These are phyloP conservation scores for Neosilurus hyrtlii DNA, from an alignment of 2,797 vertebrate species.

Conservation along the genomic window DNA sequence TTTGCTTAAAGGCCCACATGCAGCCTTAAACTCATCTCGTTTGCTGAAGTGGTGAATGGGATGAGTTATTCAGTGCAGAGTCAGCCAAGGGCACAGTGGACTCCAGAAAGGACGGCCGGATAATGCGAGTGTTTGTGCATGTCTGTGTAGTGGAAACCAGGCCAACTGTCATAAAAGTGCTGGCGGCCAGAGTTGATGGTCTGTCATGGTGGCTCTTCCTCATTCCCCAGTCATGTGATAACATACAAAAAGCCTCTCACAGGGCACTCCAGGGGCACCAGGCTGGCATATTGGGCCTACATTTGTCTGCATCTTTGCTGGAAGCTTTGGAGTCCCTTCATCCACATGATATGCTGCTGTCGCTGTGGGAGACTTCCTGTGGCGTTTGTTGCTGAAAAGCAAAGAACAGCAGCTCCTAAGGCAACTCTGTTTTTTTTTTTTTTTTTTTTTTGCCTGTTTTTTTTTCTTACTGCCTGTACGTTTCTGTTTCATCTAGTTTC, in stretches of 20 bases:
- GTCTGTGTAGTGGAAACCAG: constrained; percentile 62
- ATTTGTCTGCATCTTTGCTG: constrained; percentile 40
- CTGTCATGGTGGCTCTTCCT: constrained; percentile 65
- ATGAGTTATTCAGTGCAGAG: constrained; percentile 49
- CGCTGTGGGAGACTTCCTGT: constrained; percentile 33
- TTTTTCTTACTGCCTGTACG: constrained; percentile 7
- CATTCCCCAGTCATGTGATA: constrained; percentile 44
- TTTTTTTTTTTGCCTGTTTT: constrained; percentile 11
- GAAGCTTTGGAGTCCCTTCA: constrained; percentile 23
- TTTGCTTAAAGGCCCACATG: constrained; percentile 30
- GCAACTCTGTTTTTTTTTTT: constrained; percentile 25
- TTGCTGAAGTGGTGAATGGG: constrained; percentile 42
- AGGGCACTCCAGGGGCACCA: constrained; percentile 41
- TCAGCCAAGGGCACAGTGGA: constrained; percentile 42
- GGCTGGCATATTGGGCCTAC: constrained; percentile 34
- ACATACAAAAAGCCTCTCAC: constrained; percentile 43
- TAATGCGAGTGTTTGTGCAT: constrained; percentile 32
- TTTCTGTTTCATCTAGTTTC: constrained; percentile 15
- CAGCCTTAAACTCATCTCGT: constrained; percentile 43
- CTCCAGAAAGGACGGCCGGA: constrained; percentile 37
- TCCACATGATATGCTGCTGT: constrained; percentile 37
- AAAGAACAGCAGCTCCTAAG: constrained; percentile 27
- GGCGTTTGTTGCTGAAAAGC: constrained; percentile 29
- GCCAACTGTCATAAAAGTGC: constrained; percentile 71
- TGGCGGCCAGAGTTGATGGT: constrained; percentile 67